These are phyloP conservation scores for Diadegma fenestrale DNA, from an alignment of 2,888 invertebrate species.

Conservation along the genomic window DNA sequence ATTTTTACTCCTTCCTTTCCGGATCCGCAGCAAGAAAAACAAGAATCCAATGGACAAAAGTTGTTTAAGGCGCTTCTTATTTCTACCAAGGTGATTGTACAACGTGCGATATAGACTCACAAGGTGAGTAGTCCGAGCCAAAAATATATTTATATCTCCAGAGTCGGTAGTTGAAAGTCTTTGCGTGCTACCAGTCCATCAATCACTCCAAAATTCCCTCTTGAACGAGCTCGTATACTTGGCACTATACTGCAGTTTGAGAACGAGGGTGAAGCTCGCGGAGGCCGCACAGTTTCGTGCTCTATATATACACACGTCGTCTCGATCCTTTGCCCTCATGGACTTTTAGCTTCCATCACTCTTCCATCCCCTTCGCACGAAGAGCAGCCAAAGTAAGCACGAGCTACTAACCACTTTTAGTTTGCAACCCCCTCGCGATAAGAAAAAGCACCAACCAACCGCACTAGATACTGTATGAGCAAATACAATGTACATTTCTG, in stretches of 20 bases:
- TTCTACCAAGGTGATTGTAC: conserved; percentile 25
- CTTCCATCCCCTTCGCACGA: conserved; percentile 73
- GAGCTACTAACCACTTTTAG: conserved; percentile 67
- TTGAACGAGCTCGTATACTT: conserved; percentile 66
- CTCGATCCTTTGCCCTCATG: conserved; percentile 72
- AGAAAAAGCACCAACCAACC: conserved; percentile 57
- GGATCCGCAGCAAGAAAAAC: conserved; percentile 28
- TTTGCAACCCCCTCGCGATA: conserved; percentile 57
- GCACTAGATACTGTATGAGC: conserved; percentile 1
- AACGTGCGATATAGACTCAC: conserved; percentile 38
- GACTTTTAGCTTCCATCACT: conserved; percentile 79
- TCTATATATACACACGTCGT: conserved; percentile 65
- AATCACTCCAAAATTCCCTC: conserved; percentile 78
- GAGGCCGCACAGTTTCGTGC: background rate
- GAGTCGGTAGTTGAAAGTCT: conserved; percentile 71
- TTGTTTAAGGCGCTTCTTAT: conserved; percentile 22
- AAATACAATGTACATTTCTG: conserved; percentile 30
- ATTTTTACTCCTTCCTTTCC: background rate
- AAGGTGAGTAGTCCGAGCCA: conserved; percentile 28
- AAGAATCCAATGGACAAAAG: conserved; percentile 37
- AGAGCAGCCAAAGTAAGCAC: conserved; percentile 62
- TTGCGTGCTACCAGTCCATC: conserved; percentile 81
- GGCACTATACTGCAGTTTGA: conserved; percentile 53
- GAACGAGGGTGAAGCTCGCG: conserved; percentile 34
- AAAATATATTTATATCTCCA: conserved; percentile 24